phyloP scores from a whole-genome alignment of 2,888 invertebrate genomes.

The Drosophila sordidapex region DNA sequence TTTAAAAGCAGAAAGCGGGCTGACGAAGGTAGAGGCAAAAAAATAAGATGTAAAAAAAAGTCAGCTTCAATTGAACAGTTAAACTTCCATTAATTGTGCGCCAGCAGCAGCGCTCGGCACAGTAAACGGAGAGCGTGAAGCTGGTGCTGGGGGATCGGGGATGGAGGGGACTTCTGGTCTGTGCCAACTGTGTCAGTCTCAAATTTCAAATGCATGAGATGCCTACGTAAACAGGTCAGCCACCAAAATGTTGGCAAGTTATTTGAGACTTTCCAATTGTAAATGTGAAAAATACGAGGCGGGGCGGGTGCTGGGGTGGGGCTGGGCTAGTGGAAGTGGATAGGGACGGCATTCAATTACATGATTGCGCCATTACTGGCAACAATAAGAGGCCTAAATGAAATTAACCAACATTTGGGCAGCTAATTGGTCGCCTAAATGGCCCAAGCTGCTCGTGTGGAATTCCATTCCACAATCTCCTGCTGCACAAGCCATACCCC shows the following conservation, averaged over 20 bases:
- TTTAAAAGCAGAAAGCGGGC: constrained; percentile 48
- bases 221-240: constrained; percentile 70
- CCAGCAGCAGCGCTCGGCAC: constrained; percentile 41
- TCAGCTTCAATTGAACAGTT: constrained; percentile 82
- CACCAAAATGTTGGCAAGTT: constrained; percentile 60
- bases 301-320: background rate
- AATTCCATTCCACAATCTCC: constrained; percentile 51
- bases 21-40: constrained; percentile 25
- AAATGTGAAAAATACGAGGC: constrained; percentile 18
- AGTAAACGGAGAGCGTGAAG: background rate
- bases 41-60: constrained; percentile 38
- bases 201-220: constrained; percentile 72
- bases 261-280: constrained; percentile 50
- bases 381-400: constrained; percentile 45
- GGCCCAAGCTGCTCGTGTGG: constrained; percentile 74
- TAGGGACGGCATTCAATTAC: constrained; percentile 68
- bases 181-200: constrained; percentile 73
- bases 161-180: background rate
- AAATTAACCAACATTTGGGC: constrained; percentile 80
- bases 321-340: background rate
- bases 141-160: background rate
- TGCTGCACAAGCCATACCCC: background rate
- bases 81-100: constrained; percentile 82
- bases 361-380: constrained; percentile 74
- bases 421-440: constrained; percentile 78